These are phyloP conservation scores for Montipora capricornis DNA, from an alignment of 64 coral and sea anemone species.

Conservation along the genomic window DNA sequence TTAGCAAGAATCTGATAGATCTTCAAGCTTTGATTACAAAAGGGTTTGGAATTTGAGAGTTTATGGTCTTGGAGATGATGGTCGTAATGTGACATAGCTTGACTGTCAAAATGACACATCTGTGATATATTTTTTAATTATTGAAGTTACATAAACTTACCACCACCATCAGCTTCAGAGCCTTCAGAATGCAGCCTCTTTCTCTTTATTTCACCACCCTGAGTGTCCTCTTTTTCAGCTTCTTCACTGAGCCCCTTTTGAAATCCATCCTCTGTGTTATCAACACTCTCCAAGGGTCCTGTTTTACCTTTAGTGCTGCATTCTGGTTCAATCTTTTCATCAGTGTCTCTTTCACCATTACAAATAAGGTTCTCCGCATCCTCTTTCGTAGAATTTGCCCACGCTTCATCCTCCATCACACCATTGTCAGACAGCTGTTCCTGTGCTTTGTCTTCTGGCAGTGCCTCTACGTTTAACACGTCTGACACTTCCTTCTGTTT, in stretches of 20 bases:
- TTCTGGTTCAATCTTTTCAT: not conserved
- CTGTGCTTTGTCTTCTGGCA: not conserved
- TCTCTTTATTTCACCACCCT: not conserved
- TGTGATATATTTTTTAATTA: too few relatives aligned
- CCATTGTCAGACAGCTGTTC: not conserved
- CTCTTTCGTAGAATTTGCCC: not conserved
- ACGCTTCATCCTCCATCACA: not conserved
- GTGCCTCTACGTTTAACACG: not conserved
- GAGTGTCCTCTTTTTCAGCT: not conserved
- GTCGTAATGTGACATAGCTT: too few relatives aligned
- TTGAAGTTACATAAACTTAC: not conserved
- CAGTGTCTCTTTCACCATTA: not conserved
- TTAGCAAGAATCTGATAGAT: too few relatives aligned
- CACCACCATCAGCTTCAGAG: constrained; percentile 27
- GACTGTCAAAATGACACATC: too few relatives aligned
- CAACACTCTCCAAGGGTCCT: constrained; percentile 6
- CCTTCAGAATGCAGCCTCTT: constrained; percentile 14
- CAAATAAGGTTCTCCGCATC: not conserved
- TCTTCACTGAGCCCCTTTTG: constrained; percentile 33
- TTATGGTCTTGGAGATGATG: too few relatives aligned
- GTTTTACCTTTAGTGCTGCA: not conserved
- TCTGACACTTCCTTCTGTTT: not conserved
- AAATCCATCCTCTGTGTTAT: constrained; percentile 21
- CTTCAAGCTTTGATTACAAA: too few relatives aligned
- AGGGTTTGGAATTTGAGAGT: too few relatives aligned